Conservation (phyloP, 2,797 vertebrate genomes). For the Mus caroli region DNA sequence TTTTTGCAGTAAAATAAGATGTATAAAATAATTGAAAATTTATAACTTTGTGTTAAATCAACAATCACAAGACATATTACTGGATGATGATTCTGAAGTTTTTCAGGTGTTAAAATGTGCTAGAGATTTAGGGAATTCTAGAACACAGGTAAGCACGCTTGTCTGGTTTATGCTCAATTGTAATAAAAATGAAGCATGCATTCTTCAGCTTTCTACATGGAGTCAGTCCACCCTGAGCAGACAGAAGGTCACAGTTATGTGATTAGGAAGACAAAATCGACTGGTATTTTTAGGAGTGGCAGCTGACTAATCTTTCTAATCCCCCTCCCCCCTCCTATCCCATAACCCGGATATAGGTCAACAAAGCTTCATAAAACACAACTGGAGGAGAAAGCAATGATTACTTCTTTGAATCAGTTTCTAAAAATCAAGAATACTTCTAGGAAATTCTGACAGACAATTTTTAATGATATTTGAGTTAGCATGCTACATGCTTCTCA, state of each 20-base stretch:
- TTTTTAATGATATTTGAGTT: conserved; percentile 42
- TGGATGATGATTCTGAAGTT: background rate
- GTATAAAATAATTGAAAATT: conserved; percentile 15
- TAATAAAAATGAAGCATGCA: conserved; percentile 31
- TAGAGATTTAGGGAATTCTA: conserved; percentile 30
- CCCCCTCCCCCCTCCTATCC: conserved; percentile 33
- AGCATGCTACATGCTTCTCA: background rate
- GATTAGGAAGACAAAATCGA: conserved; percentile 85
- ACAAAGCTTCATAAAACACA: conserved; percentile 79
- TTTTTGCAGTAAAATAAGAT: conserved; percentile 8
- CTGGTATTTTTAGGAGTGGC: conserved; percentile 83
- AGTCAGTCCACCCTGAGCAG: conserved; percentile 55
- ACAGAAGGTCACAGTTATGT: conserved; percentile 74
- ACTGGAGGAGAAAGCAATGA: conserved; percentile 55
- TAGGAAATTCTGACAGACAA: conserved; percentile 17
- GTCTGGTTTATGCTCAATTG: conserved; percentile 2
- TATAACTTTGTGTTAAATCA: conserved; percentile 3
- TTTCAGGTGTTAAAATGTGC: conserved; percentile 45
- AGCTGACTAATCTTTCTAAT: conserved; percentile 80
- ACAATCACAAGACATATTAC: background rate
- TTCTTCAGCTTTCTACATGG: conserved; percentile 63
- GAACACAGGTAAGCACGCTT: background rate
- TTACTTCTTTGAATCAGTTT: conserved; percentile 9
- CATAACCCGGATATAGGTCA: conserved; percentile 79
- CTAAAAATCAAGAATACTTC: conserved; percentile 41